A percentile compares a stretch with the other conserved stretches of the same genome.
These are phyloP conservation scores for Heteropelma amictum DNA, from an alignment of 2,888 invertebrate species.

Conservation along the genomic window DNA sequence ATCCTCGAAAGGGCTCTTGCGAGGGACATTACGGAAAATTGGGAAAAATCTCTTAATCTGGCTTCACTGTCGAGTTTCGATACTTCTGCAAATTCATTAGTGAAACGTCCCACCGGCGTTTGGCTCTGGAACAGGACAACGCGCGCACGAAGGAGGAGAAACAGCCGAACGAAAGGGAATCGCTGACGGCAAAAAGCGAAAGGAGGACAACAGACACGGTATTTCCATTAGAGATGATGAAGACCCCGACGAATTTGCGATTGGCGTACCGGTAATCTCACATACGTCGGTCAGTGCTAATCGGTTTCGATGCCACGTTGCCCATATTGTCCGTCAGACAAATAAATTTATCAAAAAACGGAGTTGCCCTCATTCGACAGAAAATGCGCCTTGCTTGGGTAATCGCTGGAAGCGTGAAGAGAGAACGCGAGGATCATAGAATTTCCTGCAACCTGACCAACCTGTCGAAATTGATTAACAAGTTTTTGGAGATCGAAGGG, in stretches of 20 bases:
- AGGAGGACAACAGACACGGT: constrained; percentile 10
- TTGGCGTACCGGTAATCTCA: constrained; percentile 42
- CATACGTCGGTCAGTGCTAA: constrained; percentile 31
- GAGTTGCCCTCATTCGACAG: constrained; percentile 22
- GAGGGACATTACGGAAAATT: constrained; percentile 15
- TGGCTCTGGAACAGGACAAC: constrained; percentile 18
- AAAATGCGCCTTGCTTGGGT: constrained; percentile 44
- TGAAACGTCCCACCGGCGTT: constrained; percentile 23
- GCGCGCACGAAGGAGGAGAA: constrained; percentile 2
- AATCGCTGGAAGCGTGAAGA: constrained; percentile 22
- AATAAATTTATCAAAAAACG: constrained; percentile 32
- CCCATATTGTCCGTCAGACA: constrained; percentile 34
- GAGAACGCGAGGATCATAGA: neutral
- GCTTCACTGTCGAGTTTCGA: constrained; percentile 26
- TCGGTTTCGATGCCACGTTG: constrained; percentile 32
- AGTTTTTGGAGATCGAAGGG: constrained; percentile 24
- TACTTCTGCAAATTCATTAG: constrained; percentile 31
- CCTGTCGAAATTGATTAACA: constrained; percentile 10
- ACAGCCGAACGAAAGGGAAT: constrained; percentile 7
- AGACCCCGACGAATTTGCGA: constrained; percentile 28
- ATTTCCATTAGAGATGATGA: constrained; percentile 22
- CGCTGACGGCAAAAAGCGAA: constrained; percentile 13
- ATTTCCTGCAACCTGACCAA: constrained; percentile 9
- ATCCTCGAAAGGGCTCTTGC: constrained; percentile 29
- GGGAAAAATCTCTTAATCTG: constrained; percentile 12